Evolutionary conservation across 1,140 invertebrate genomes (phyloP), one percentile per base, ranked within the genome.

Genomic region (Tribolium madens): DNA sequence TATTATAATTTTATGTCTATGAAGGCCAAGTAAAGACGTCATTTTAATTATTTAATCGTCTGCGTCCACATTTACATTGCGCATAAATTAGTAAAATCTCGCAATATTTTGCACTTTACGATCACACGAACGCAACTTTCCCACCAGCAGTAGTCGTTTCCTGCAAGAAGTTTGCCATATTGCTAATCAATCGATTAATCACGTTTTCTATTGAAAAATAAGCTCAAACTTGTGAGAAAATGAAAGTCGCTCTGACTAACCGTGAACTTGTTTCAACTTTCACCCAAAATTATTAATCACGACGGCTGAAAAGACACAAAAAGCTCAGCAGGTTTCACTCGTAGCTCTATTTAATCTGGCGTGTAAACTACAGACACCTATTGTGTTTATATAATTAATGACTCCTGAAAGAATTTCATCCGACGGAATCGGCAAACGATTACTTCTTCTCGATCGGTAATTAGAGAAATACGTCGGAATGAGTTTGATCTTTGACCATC

Each of bases 301-400:
- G 57, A 26, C 53, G n/a, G 17, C 18, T 5, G n/a, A 60, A 60
- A 60, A 60, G 53, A 21, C 53, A 60, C 31, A 52, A 73, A 26
- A 46, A 50, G 6, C 71, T 13, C 50, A 53, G 50, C 71, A 46
- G 47, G 70, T 12, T 26, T 50, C 48, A 26, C 17, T 36, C 31
- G 26, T 36, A 53, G 76, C 48, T 52, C 57, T 46, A 47, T 75
- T 78, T 78, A 78, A 78, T 78, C 53, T 60, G 60, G 36, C 76
- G 73, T 78, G 76, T 78, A 78, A 78, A 78, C 76, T 74, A 78
- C 48, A 72, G 76, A 68, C 76, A 75, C 76, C 76, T 74, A 78
- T 78, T 78, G 76, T 78, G 76, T 53, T 46, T 18, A 42, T 14
- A 36, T 57, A 53, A 73, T 73, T 73, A 73, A 73, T 73, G 71